phyloP scores from a whole-genome alignment of 23 tunicate species.

The Styela clava region DNA sequence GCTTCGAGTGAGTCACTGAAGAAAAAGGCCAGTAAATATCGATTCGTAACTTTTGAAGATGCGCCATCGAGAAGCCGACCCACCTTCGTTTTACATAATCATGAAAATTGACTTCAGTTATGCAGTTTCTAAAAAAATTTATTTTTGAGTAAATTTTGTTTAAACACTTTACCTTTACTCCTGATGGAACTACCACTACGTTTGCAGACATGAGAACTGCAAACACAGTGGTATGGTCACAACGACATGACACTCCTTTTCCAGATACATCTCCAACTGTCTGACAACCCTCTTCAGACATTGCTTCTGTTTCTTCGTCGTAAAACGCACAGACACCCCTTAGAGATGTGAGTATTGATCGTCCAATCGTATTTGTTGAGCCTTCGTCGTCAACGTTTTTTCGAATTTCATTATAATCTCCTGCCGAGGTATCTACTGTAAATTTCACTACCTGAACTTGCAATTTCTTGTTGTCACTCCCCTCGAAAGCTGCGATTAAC shows the following conservation, averaged over 20 bases:
- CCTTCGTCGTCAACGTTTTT: too few relatives aligned
- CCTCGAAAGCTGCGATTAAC: background rate
- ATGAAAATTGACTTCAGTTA: too few relatives aligned
- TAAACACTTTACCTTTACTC: slow-evolving; percentile 32
- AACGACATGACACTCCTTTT: background rate
- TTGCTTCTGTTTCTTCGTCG: background rate
- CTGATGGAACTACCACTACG: background rate
- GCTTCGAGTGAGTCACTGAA: background rate
- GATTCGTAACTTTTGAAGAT: background rate
- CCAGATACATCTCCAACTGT: background rate
- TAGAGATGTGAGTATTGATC: background rate
- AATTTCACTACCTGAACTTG: background rate
- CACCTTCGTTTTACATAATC: too few relatives aligned
- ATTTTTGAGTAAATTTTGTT: too few relatives aligned
- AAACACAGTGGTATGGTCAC: slow-evolving; percentile 27
- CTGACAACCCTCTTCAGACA: background rate
- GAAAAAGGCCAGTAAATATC: background rate
- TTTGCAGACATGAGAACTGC: slow-evolving; percentile 21
- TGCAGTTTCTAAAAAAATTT: too few relatives aligned
- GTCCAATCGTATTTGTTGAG: background rate
- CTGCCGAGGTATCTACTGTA: background rate
- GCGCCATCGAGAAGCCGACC: background rate
- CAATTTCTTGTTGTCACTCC: background rate
- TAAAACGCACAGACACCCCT: background rate
- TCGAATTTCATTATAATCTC: background rate